Conservation (phyloP, 2,888 invertebrate genomes). For the Imbricaverruca yamaguchii region DNA sequence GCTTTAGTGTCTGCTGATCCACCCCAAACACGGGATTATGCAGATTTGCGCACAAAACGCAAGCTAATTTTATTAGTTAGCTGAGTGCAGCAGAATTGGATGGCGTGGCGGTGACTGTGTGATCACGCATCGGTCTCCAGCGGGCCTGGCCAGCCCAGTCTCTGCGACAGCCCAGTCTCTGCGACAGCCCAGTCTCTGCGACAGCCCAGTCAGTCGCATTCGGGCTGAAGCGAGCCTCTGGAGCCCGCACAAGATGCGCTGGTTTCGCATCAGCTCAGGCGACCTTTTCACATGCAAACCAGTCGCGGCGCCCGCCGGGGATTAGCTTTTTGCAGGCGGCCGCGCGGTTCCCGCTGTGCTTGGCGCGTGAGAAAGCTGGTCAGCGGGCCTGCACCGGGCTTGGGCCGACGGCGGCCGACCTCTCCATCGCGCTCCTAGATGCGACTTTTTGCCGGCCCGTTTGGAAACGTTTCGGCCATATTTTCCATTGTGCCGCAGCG, state of each 20-base stretch:
- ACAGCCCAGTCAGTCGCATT: no score
- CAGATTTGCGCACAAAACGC: conserved; percentile 21
- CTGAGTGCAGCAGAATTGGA: conserved; percentile 3
- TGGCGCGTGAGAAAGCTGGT: not conserved
- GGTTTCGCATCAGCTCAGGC: not conserved
- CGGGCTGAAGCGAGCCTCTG: no score
- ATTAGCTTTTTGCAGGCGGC: not conserved
- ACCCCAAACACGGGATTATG: conserved; percentile 22
- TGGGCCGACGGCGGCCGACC: not conserved
- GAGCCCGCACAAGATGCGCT: not conserved
- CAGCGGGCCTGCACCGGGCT: no score
- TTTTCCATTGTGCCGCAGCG: not conserved
- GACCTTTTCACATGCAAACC: conserved; percentile 14
- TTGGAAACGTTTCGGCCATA: conserved; percentile 3
- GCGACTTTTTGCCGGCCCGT: conserved; percentile 4
- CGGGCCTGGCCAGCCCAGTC: no score
- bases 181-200: no score
- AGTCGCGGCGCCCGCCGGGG: conserved; percentile 7
- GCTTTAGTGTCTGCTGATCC: conserved; percentile 8
- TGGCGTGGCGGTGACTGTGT: not conserved
- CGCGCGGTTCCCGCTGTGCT: not conserved
- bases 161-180: no score
- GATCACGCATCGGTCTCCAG: no score
- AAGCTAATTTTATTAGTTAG: conserved; percentile 14
- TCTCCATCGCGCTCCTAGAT: not conserved